Percentiles rank a stretch among this genome's conserved stretches.
Evolutionary conservation across 1,140 invertebrate genomes (phyloP).

Genomic region (Bombus consobrinus): DNA sequence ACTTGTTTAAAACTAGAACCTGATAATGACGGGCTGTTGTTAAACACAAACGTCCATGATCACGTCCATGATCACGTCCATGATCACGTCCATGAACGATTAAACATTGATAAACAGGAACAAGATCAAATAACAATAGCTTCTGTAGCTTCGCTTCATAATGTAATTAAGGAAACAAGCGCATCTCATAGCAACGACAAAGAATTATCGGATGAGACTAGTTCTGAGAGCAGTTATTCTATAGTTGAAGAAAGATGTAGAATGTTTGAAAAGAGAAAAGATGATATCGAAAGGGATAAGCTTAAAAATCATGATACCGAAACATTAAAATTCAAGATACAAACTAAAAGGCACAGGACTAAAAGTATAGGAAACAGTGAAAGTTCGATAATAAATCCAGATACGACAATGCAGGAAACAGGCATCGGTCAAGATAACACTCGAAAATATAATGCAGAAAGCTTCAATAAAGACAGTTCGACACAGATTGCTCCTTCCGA

Average conservation of each 20-base stretch:
- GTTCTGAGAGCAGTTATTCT: slow-evolving; percentile 57
- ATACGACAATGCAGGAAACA: background rate
- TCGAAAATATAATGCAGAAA: background rate
- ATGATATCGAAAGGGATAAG: background rate
- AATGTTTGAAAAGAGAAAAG: slow-evolving; percentile 67
- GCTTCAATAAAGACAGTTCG: background rate
- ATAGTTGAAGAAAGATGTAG: slow-evolving; percentile 74
- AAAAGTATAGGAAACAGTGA: background rate
- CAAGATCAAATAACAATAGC: slow-evolving; percentile 37
- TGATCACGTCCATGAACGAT: slow-evolving; percentile 19
- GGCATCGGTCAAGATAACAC: background rate
- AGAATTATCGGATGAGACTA: slow-evolving; percentile 62
- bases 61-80: slow-evolving; percentile 18
- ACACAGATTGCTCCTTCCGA: background rate
- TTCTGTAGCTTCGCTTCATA: slow-evolving; percentile 70
- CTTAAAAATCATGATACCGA: background rate
- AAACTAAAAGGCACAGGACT: background rate
- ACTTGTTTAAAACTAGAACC: background rate
- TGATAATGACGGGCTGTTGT: no score
- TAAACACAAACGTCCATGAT: slow-evolving; percentile 2
- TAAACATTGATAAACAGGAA: no score
- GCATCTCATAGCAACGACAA: slow-evolving; percentile 60
- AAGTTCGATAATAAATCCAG: background rate
- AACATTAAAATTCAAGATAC: background rate
- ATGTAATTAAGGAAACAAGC: slow-evolving; percentile 65